Evolutionary conservation across 2,888 invertebrate species (phyloP).

Genomic region (Caenorhabditis sp.): DNA sequence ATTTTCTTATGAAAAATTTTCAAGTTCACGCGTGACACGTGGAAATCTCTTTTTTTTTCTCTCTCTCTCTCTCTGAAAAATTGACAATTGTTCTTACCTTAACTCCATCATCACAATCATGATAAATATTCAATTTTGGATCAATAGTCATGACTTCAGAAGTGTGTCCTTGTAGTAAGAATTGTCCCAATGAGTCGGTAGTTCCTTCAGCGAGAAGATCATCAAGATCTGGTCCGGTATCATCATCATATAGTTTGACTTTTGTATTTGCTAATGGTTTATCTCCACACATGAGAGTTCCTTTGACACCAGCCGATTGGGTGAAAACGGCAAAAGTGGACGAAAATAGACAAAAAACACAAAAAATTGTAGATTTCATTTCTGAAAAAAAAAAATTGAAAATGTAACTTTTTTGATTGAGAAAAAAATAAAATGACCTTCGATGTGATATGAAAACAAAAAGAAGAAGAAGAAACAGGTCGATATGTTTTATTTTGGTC

Average conservation of each 20-base stretch:
- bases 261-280: constrained; percentile 54
- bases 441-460: constrained; percentile 1
- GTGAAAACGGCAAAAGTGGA: constrained; percentile 46
- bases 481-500: not conserved
- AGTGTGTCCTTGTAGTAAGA: constrained; percentile 54
- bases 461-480: not conserved
- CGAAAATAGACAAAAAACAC: not conserved
- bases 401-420: not conserved
- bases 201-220: constrained; percentile 61
- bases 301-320: constrained; percentile 58
- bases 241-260: constrained; percentile 64
- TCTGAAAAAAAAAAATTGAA: no score
- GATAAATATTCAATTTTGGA: constrained; percentile 57
- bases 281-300: constrained; percentile 60
- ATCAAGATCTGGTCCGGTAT: constrained; percentile 62
- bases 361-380: not conserved
- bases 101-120: constrained; percentile 58
- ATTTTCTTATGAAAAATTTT: no score
- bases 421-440: not conserved
- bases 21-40: no score
- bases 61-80: no score
- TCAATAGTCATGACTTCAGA: constrained; percentile 60
- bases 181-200: constrained; percentile 59
- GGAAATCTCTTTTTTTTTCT: no score
- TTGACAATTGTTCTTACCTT: no score